Conservation (phyloP, 2,888 invertebrate species). For the Allophyes oxyacanthae region DNA sequence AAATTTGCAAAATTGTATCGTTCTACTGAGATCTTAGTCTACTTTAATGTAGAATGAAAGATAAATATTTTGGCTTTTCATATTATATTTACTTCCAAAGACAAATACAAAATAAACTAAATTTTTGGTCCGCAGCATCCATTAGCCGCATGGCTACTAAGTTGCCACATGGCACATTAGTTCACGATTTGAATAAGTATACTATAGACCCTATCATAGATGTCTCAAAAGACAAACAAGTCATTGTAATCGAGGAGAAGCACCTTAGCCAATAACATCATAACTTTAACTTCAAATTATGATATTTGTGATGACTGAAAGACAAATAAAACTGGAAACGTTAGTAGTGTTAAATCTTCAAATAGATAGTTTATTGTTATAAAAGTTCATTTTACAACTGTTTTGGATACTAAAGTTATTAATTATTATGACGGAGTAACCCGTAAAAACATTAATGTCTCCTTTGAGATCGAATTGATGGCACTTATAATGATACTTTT, state of each 20-base stretch:
- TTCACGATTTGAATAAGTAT: too few relatives aligned
- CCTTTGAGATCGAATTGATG: conserved; percentile 86
- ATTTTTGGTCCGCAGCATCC: too few relatives aligned
- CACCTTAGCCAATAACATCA: too few relatives aligned
- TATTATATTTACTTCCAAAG: conserved; percentile 4
- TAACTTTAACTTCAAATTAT: too few relatives aligned
- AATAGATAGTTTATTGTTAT: conserved; percentile 21
- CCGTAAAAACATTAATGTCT: conserved; percentile 85
- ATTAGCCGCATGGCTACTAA: too few relatives aligned
- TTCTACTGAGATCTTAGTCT: conserved; percentile 21
- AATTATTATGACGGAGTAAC: conserved; percentile 75
- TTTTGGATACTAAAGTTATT: conserved; percentile 73
- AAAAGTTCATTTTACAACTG: conserved; percentile 65
- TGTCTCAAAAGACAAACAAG: too few relatives aligned
- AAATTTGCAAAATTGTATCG: conserved; percentile 54
- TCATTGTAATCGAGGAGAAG: too few relatives aligned
- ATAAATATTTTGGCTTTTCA: conserved; percentile 9
- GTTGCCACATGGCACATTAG: too few relatives aligned
- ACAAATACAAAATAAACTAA: too few relatives aligned
- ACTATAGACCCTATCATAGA: too few relatives aligned
- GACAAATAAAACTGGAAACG: too few relatives aligned
- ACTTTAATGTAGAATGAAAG: conserved; percentile 4
- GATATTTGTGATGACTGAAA: too few relatives aligned
- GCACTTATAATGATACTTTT: conserved; percentile 87
- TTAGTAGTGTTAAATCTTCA: conserved; percentile 10